A percentile compares a stretch with the other conserved stretches of the same genome.
Evolutionary conservation across 2,113 vertebrate genomes (phyloP).

Genomic region (Eulemur rufifrons): DNA sequence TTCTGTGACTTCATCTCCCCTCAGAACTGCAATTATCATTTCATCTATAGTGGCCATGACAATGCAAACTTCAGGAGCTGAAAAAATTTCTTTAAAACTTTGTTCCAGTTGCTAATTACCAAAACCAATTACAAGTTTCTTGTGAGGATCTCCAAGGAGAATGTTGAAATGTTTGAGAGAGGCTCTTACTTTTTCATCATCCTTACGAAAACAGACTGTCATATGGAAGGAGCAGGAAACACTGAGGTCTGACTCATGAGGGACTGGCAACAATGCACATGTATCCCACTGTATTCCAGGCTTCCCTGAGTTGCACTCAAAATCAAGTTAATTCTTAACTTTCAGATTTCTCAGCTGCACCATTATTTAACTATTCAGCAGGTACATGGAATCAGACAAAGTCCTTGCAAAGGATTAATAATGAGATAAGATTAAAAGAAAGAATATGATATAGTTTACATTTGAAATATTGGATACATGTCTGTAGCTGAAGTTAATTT

Average conservation of each 20-base stretch:
- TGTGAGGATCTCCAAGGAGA: neutral
- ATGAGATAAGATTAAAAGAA: neutral
- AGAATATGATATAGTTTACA: neutral
- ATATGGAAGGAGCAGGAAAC: neutral
- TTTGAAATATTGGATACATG: neutral
- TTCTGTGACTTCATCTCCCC: neutral
- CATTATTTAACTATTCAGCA: neutral
- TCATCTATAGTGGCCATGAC: neutral
- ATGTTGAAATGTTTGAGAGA: neutral
- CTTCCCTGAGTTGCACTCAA: neutral
- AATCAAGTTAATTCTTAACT: neutral
- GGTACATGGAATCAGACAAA: neutral
- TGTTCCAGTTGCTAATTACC: neutral
- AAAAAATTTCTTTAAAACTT: neutral
- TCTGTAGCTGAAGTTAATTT: neutral
- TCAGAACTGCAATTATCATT: neutral
- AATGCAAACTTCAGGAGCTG: neutral
- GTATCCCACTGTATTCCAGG: neutral
- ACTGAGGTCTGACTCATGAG: neutral
- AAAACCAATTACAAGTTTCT: neutral
- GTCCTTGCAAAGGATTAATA: neutral
- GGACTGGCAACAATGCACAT: neutral
- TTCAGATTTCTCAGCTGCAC: neutral
- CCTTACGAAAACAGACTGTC: neutral
- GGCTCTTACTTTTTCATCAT: neutral